Evolutionary conservation across 2,113 vertebrate genomes (phyloP), one percentile per base, ranked within the genome.

Genomic region (Cebus imitator): DNA sequence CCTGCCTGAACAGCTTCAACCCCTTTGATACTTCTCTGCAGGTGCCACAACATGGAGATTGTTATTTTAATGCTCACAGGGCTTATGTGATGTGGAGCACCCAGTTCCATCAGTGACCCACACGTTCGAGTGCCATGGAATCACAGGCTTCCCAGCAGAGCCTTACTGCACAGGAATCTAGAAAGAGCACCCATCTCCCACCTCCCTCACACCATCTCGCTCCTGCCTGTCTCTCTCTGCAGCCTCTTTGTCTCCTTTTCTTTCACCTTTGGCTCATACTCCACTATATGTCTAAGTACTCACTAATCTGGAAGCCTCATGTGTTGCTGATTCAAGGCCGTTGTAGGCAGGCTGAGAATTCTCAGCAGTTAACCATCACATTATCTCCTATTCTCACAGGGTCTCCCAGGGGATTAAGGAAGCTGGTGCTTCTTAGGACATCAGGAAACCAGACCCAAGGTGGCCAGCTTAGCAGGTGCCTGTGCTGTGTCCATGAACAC

Each of bases 191-290:
- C 66, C 2, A 1, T 14, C 12, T 64, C n/a, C 30, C 17, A 5
- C 8, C n/a, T 68, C 4, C 16, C 16, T 18, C 48, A 12, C 52
- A 21, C 8, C 0, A 14, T 9, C 79, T 84, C 6, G 0, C 48
- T 83, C 20, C 52, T 21, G 14, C 52, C 30, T 32, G 3, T 37
- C 43, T 55, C 16, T 50, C 32, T 40, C 14, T 64, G 61, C 84
- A 14, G 23, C 8, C 52, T 73, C 70, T 87, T 35, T 75, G 35
- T 45, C n/a, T 82, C 61, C 48, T 78, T 37, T 13, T 45, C 6
- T 75, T 18, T 91, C 81, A 57, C 85, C 45, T 70, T 90, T 40
- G 85, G 72, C 83, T 96, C 93, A n/a, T 43, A 58, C 75, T 55
- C 73, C 61, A 48, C 72, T 76, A 7, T 52, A 14, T 13, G 48